Conservation (phyloP, 1,140 invertebrate genomes). For the Agrilus planipennis region DNA sequence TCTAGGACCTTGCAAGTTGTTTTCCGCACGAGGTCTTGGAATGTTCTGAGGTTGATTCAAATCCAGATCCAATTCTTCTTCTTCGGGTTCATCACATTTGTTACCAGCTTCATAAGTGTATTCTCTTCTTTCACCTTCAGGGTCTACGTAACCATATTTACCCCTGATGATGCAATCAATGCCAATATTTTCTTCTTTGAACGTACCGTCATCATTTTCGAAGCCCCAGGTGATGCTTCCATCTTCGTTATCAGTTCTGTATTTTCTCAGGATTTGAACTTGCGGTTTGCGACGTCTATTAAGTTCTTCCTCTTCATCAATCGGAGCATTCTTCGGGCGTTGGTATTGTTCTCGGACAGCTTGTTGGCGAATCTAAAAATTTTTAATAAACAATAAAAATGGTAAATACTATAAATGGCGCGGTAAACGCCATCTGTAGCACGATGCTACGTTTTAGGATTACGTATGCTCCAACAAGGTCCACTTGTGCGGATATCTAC, state of each 20-base stretch:
- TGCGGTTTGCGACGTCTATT: conserved; percentile 49
- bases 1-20: no score
- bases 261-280: conserved; percentile 59
- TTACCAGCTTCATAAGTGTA: conserved; percentile 30
- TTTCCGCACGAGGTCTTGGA: no score
- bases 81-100: conserved; percentile 27
- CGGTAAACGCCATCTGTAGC: no score
- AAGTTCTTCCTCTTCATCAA: conserved; percentile 9
- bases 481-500: no score
- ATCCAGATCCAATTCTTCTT: no score
- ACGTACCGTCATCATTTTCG: conserved; percentile 68
- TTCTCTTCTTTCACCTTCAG: conserved; percentile 46
- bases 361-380: conserved; percentile 19
- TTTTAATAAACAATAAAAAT: neutral
- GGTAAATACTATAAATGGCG: conserved; percentile 3
- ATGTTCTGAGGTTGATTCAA: no score
- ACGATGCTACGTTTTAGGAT: no score
- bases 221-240: conserved; percentile 78
- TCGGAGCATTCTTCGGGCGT: conserved; percentile 17
- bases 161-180: conserved; percentile 67
- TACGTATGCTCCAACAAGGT: no score
- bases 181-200: conserved; percentile 72
- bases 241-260: conserved; percentile 65
- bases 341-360: conserved; percentile 23
- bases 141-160: conserved; percentile 73